phyloP scores from a whole-genome alignment of 2,888 invertebrate genomes.

The Dasypolia templi region DNA sequence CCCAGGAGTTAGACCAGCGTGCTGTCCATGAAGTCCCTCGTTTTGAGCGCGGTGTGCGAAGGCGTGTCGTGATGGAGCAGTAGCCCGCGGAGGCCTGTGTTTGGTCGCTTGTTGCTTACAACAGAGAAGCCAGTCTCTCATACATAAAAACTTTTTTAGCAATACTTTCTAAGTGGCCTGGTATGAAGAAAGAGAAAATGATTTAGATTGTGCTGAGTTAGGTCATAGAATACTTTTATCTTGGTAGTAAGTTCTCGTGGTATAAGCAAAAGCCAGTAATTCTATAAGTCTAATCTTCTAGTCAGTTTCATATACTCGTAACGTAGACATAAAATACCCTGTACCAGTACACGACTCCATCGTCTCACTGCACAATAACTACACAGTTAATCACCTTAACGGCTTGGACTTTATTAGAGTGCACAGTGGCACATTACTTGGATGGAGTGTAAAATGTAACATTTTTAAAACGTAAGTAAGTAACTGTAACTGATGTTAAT shows the following conservation, averaged over 20 bases:
- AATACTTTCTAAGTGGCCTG: too few species aligned
- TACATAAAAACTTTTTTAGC: too few species aligned
- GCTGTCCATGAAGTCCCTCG: too few species aligned
- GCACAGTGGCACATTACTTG: slow-evolving; percentile 33
- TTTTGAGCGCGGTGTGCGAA: too few species aligned
- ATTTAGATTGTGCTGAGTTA: background rate
- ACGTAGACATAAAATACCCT: slow-evolving; percentile 21
- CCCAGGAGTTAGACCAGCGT: too few species aligned
- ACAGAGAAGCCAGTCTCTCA: too few species aligned
- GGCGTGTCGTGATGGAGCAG: too few species aligned
- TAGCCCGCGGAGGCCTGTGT: too few species aligned
- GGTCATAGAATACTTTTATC: background rate
- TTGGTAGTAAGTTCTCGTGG: too few species aligned
- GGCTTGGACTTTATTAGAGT: slow-evolving; percentile 47
- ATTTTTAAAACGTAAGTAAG: slow-evolving; percentile 16
- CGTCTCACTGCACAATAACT: slow-evolving; percentile 24
- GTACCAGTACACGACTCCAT: slow-evolving; percentile 11
- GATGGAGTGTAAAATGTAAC: slow-evolving; percentile 24
- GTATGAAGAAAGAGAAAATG: too few species aligned
- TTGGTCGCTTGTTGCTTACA: too few species aligned
- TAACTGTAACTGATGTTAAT: background rate
- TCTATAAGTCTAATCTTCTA: background rate
- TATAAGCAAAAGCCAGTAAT: background rate
- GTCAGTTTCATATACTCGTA: slow-evolving; percentile 43
- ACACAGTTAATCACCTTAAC: slow-evolving; percentile 54